phyloP scores from a whole-genome alignment of 2,113 vertebrate genomes.

The Circaetus gallicus region DNA sequence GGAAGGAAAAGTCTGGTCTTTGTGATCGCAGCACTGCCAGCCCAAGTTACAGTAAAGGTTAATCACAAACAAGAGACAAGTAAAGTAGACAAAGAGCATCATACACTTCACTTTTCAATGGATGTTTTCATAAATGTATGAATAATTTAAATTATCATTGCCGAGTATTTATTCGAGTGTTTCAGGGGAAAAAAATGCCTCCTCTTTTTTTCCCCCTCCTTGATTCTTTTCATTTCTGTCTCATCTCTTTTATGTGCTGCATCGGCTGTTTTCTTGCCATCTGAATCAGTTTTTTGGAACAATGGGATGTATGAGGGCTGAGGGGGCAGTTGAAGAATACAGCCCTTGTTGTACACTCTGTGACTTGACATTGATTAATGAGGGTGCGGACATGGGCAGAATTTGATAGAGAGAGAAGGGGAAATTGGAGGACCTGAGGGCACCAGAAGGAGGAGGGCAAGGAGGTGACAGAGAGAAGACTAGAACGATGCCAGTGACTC shows the following conservation, averaged over 20 bases:
- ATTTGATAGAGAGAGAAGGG: slow-evolving; percentile 81
- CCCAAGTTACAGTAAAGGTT: slow-evolving; percentile 88
- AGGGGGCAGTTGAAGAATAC: slow-evolving; percentile 85
- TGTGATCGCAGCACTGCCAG: slow-evolving; percentile 77
- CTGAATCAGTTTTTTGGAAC: slow-evolving; percentile 86
- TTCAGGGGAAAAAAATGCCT: slow-evolving; percentile 82
- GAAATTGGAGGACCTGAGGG: slow-evolving; percentile 80
- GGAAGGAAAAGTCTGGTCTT: slow-evolving; percentile 82
- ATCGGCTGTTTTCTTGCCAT: slow-evolving; percentile 85
- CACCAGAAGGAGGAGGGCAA: slow-evolving; percentile 77
- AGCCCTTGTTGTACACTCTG: slow-evolving; percentile 83
- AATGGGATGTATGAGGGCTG: slow-evolving; percentile 87
- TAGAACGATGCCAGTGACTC: slow-evolving; percentile 17
- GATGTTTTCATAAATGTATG: slow-evolving; percentile 89
- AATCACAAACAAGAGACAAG: slow-evolving; percentile 90
- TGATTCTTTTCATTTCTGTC: slow-evolving; percentile 84
- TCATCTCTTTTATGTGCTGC: slow-evolving; percentile 91
- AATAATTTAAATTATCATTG: slow-evolving; percentile 92
- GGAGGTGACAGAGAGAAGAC: slow-evolving; percentile 68
- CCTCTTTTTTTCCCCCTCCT: slow-evolving; percentile 72
- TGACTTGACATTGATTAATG: slow-evolving; percentile 91
- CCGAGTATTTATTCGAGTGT: slow-evolving; percentile 80
- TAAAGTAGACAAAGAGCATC: slow-evolving; percentile 87
- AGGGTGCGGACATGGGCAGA: slow-evolving; percentile 87
- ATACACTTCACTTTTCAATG: slow-evolving; percentile 86